A percentile compares a stretch with the other conserved stretches of the same genome.
Evolutionary conservation across 2,888 invertebrate genomes (phyloP).

Genomic region (Athetis lepigone): DNA sequence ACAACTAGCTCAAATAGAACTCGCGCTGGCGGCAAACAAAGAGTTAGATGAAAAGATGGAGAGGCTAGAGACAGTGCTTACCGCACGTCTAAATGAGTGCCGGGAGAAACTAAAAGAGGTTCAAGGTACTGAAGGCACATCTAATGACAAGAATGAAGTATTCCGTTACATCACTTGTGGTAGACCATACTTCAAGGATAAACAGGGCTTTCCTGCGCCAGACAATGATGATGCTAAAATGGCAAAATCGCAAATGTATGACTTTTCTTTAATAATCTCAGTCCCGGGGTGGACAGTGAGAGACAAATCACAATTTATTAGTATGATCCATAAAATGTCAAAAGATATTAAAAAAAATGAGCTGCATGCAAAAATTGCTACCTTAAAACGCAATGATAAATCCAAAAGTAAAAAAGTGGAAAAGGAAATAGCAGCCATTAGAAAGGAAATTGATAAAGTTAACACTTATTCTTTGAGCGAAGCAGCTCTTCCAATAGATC

Average conservation of each 20-base stretch:
- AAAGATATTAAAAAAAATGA: conserved; percentile 68
- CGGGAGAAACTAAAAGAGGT: conserved; percentile 71
- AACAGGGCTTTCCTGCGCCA: conserved; percentile 84
- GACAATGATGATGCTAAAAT: conserved; percentile 91
- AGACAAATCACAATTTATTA: conserved; percentile 90
- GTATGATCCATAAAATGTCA: conserved; percentile 84
- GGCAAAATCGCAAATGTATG: conserved; percentile 78
- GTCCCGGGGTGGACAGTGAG: conserved; percentile 89
- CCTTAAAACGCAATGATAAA: conserved; percentile 63
- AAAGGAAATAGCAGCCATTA: conserved; percentile 62
- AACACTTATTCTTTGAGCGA: conserved; percentile 70
- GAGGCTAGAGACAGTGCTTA: conserved; percentile 76
- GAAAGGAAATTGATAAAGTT: conserved; percentile 68
- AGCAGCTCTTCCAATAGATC: conserved; percentile 76
- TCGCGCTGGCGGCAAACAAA: conserved; percentile 80
- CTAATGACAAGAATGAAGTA: conserved; percentile 58
- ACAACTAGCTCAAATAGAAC: conserved; percentile 67
- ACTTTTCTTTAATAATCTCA: conserved; percentile 84
- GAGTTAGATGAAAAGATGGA: conserved; percentile 76
- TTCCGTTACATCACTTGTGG: conserved; percentile 84
- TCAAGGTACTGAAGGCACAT: conserved; percentile 39
- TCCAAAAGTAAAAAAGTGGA: conserved; percentile 29
- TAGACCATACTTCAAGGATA: conserved; percentile 93
- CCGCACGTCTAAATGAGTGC: conserved; percentile 76
- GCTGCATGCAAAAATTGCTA: conserved; percentile 68